A percentile compares a stretch with the other conserved stretches of the same genome.
These are phyloP conservation scores for Corticium candelabrum DNA, from an alignment of 37 sponge, comb jelly and placozoan genomes.

Conservation along the genomic window DNA sequence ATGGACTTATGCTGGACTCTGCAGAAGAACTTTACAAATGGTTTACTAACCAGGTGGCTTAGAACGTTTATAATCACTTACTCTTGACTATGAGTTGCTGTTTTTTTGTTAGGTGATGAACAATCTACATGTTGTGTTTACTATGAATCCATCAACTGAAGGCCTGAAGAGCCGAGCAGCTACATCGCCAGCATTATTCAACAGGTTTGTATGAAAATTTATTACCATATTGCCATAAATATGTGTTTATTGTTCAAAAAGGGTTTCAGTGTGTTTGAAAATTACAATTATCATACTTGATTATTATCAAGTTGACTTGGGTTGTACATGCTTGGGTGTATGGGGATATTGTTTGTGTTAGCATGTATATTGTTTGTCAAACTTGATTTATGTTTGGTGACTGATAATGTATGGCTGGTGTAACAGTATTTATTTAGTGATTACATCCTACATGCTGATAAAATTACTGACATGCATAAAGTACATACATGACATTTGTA, in stretches of 20 bases:
- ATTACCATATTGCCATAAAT: not conserved
- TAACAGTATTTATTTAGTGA: no score
- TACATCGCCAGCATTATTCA: slow-evolving; percentile 96
- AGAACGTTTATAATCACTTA: not conserved
- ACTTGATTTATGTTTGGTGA: no score
- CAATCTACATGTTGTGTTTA: slow-evolving; percentile 96
- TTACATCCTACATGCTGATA: no score
- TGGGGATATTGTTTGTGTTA: no score
- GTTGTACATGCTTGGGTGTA: no score
- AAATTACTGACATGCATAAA: no score
- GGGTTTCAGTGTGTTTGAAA: no score
- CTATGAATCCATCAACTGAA: slow-evolving; percentile 96
- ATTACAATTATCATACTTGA: no score
- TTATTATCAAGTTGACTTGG: no score
- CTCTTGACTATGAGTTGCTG: not conserved
- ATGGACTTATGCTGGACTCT: slow-evolving; percentile 90
- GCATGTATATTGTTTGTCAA: no score
- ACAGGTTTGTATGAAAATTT: slow-evolving; percentile 70
- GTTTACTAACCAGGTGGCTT: slow-evolving; percentile 90
- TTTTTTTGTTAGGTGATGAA: slow-evolving; percentile 46
- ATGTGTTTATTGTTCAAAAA: not conserved
- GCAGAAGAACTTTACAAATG: slow-evolving; percentile 94
- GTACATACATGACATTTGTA: no score
- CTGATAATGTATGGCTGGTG: no score
- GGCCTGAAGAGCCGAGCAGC: slow-evolving; percentile 94